Percentiles rank a stretch among this genome's conserved stretches.
Evolutionary conservation across 2,888 invertebrate species (phyloP).

Genomic region (Noctua janthe): DNA sequence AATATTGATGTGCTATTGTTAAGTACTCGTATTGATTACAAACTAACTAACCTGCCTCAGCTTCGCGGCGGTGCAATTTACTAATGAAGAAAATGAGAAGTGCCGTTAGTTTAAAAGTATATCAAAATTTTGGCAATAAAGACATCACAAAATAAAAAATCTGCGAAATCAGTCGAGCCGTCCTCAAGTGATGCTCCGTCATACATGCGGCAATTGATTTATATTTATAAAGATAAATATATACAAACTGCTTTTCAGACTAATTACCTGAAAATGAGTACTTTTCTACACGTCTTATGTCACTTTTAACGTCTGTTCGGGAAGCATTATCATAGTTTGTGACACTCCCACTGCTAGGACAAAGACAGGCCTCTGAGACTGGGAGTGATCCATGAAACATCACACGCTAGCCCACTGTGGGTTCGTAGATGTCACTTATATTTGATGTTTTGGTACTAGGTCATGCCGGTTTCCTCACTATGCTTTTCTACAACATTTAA

Average conservation of each 20-base stretch:
- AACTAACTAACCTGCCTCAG: neutral
- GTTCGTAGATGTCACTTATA: neutral
- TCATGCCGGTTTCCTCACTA: neutral
- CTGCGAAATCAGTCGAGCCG: no score
- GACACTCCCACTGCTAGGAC: neutral
- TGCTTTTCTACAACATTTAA: neutral
- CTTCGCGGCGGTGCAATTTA: neutral
- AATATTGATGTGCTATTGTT: conserved; percentile 4
- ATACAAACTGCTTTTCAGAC: neutral
- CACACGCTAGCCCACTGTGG: neutral
- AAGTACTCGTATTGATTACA: conserved; percentile 9
- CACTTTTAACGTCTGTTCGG: conserved; percentile 1
- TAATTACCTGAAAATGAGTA: neutral
- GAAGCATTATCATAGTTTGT: neutral
- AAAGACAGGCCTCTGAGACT: neutral
- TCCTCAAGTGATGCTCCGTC: neutral
- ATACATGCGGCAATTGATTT: neutral
- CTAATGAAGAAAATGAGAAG: neutral
- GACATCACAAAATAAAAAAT: no score
- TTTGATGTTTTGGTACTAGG: neutral
- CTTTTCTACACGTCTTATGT: neutral
- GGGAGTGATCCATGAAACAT: neutral
- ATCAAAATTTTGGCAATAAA: neutral
- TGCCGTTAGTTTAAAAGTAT: neutral
- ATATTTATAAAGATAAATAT: neutral